Evolutionary conservation across 2,113 vertebrate genomes (phyloP), one percentile per base, ranked within the genome.

Genomic region (Bos taurus): DNA sequence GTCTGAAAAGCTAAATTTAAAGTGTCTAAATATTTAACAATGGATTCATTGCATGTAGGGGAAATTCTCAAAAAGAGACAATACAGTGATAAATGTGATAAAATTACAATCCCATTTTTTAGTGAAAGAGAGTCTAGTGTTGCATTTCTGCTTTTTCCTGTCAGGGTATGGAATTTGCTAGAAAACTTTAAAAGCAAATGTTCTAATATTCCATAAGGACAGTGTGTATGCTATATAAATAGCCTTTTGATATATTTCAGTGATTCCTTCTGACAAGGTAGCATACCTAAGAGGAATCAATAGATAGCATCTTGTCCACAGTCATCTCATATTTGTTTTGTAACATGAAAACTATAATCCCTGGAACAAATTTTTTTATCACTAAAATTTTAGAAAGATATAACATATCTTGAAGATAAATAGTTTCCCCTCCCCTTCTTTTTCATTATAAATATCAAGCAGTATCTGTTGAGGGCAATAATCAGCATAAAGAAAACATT

Each of bases 401-500:
- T 23, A 94, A 40, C 2, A 7, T 81, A 93, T 43, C n/a, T 95
- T n/a, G 8, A 94, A 16, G 10, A 93, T 64, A 93, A 87, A 94
- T 64, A 64, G 7, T 48, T 1, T 0, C 14, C 33, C 7, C 52
- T 30, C 19, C 3, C 1, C 16, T 25, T 50, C 78, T 67, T 62
- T 91, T 26, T 28, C 23, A 48, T 83, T 40, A 36, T 23, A 84
- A 13, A 71, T 71, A 17, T 85, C 50, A 88, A 96, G 62, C 67
- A 9, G 2, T 92, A 3, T 86, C 67, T 62, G n/a, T 97, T 96
- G 88, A 92, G 52, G 23, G 7, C 17, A 91, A 36, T 82, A 57
- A 50, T 60, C 30, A 96, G 19, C 77, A 80, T 95, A 89, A 94
- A 86, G 82, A 91, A 95, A 96, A 46, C 23, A 88, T 87, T 90